Evolutionary conservation across 2,113 vertebrate species (phyloP).

Genomic region (Pelusios castaneus): DNA sequence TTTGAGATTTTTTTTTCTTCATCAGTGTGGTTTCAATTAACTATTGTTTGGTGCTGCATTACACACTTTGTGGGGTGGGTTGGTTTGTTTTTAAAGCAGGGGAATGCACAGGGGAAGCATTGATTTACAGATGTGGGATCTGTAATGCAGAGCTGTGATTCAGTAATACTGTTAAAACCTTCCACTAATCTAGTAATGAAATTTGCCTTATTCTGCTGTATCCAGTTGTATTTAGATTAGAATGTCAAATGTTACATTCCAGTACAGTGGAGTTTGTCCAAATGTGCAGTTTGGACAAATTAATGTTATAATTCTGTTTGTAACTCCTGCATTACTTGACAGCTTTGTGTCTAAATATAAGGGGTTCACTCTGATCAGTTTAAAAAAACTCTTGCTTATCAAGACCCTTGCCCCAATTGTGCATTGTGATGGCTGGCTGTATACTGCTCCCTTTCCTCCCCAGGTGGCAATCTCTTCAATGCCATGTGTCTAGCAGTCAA

Average conservation of each 20-base stretch:
- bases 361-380: neutral
- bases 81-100: too few species aligned
- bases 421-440: neutral
- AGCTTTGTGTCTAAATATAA: neutral
- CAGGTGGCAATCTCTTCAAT: neutral
- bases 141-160: too few species aligned
- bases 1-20: neutral
- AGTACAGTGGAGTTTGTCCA: too few species aligned
- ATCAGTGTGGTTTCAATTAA: neutral
- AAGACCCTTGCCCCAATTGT: neutral
- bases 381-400: neutral
- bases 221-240: too few species aligned
- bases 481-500: too few species aligned
- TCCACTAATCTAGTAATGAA: too few species aligned
- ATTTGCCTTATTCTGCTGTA: too few species aligned
- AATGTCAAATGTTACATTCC: too few species aligned
- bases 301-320: neutral
- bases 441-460: neutral
- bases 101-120: neutral
- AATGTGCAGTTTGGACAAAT: neutral
- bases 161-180: too few species aligned
- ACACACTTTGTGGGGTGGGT: too few species aligned
- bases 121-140: neutral
- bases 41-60: neutral
- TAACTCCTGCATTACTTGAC: neutral